These are phyloP conservation scores for Drosophila jambulina DNA, from an alignment of 1,140 invertebrate genomes.

Conservation along the genomic window DNA sequence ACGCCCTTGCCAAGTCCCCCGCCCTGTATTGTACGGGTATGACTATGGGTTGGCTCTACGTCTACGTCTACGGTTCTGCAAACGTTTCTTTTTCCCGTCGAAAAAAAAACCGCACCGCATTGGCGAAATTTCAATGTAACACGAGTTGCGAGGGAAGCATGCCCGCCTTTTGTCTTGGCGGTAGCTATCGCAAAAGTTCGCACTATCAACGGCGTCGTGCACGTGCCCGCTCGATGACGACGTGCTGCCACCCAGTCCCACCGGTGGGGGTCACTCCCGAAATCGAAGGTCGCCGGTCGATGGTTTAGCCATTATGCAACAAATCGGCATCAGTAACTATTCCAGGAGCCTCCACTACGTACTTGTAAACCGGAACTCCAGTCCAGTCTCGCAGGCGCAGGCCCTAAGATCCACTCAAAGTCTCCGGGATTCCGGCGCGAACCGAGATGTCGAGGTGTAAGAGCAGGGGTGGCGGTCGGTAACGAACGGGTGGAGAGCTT, in stretches of 20 bases:
- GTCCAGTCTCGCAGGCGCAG: slow-evolving; percentile 27
- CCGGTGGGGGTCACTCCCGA: slow-evolving; percentile 38
- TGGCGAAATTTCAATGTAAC: slow-evolving; percentile 41
- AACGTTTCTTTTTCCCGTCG: slow-evolving; percentile 35
- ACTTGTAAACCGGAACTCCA: slow-evolving; percentile 43
- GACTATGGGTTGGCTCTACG: slow-evolving; percentile 10
- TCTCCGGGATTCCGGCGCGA: slow-evolving; percentile 27
- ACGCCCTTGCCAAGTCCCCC: slow-evolving; percentile 43
- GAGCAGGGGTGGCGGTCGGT: neutral
- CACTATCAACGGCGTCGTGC: slow-evolving; percentile 58
- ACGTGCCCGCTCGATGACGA: slow-evolving; percentile 56
- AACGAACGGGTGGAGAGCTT: slow-evolving; percentile 13
- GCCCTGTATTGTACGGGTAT: neutral
- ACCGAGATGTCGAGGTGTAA: slow-evolving; percentile 2
- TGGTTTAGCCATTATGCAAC: slow-evolving; percentile 45
- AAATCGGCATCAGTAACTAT: neutral
- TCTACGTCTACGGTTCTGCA: slow-evolving; percentile 32
- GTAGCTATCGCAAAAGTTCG: slow-evolving; percentile 37
- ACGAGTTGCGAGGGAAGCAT: slow-evolving; percentile 19
- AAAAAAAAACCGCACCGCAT: slow-evolving; percentile 11
- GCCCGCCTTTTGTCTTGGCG: slow-evolving; percentile 23
- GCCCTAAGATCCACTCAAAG: slow-evolving; percentile 35
- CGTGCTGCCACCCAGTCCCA: slow-evolving; percentile 16
- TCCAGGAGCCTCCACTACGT: slow-evolving; percentile 17
- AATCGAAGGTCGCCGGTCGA: slow-evolving; percentile 54